phyloP scores from a whole-genome alignment of 2,797 vertebrate genomes.

The Aeoliscus strigatus region DNA sequence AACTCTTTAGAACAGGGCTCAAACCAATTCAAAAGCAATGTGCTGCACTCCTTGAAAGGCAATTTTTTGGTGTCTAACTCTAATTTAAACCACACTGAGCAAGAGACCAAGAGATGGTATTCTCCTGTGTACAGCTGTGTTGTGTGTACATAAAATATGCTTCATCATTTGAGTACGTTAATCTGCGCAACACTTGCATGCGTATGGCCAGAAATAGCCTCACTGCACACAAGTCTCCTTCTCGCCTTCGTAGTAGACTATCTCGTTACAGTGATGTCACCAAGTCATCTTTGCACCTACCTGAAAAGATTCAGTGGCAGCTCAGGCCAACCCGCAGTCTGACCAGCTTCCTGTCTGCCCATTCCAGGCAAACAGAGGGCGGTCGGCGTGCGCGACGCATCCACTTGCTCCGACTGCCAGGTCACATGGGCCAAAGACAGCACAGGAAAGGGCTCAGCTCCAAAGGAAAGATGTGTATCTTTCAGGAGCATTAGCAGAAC shows the following conservation, averaged over 20 bases:
- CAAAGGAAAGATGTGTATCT: conserved; percentile 11
- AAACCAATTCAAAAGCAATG: conserved; percentile 8
- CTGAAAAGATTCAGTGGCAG: conserved; percentile 48
- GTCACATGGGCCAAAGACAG: conserved; percentile 24
- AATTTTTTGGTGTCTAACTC: conserved; percentile 3
- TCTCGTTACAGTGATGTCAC: conserved; percentile 63
- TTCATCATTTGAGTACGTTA: too few species aligned
- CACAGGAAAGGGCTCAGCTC: conserved; percentile 6
- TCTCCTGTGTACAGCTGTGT: background rate
- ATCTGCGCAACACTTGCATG: too few species aligned
- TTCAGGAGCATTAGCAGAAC: background rate
- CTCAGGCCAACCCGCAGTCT: conserved; percentile 59
- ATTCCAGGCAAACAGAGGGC: conserved; percentile 62
- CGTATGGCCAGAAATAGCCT: conserved; percentile 41
- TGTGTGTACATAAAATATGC: too few species aligned
- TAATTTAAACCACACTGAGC: background rate
- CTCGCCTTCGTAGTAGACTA: conserved; percentile 33
- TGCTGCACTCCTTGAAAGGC: conserved; percentile 2
- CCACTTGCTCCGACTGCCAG: conserved; percentile 64
- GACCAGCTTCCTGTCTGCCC: conserved; percentile 74
- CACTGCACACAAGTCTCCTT: conserved; percentile 25
- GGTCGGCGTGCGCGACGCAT: conserved; percentile 54
- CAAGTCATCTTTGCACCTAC: conserved; percentile 62
- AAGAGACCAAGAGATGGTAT: background rate
- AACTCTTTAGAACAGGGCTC: conserved; percentile 8